phyloP scores from a whole-genome alignment of 2,113 vertebrate genomes.

The Mandrillus leucophaeus region DNA sequence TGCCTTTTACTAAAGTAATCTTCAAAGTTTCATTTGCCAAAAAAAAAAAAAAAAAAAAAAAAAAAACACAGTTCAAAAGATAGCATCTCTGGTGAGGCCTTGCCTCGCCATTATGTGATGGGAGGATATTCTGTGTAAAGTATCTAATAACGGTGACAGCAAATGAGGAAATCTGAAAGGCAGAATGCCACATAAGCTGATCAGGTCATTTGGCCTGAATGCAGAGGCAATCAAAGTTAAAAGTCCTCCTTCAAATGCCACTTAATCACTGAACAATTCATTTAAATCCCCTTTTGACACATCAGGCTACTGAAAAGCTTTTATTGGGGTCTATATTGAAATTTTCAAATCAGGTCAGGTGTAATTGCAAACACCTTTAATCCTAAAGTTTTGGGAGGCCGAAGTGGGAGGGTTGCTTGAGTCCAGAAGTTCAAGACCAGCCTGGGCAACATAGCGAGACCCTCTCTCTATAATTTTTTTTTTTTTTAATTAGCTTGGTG shows the following conservation, averaged over 20 bases:
- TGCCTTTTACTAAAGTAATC: not conserved
- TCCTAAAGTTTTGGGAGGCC: no score
- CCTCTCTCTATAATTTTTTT: no score
- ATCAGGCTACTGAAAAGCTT: not conserved
- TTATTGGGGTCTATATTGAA: not conserved
- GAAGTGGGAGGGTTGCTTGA: no score
- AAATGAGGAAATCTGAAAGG: not conserved
- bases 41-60: slow-evolving; percentile 23
- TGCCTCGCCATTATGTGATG: not conserved
- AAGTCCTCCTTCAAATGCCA: not conserved
- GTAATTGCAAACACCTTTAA: no score
- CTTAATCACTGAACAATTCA: not conserved
- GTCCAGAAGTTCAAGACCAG: no score
- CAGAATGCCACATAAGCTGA: not conserved
- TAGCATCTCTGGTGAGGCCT: not conserved
- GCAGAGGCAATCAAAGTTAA: not conserved
- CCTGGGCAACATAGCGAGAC: no score
- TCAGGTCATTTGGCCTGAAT: not conserved
- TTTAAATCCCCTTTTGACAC: not conserved
- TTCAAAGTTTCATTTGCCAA: not conserved
- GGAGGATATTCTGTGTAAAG: not conserved
- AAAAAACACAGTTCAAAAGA: not conserved
- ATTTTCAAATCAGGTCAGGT: not conserved
- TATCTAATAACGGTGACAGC: not conserved
- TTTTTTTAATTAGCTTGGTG: no score